Evolutionary conservation across 2,888 invertebrate genomes (phyloP).

Genomic region (Mythimna lalbum): DNA sequence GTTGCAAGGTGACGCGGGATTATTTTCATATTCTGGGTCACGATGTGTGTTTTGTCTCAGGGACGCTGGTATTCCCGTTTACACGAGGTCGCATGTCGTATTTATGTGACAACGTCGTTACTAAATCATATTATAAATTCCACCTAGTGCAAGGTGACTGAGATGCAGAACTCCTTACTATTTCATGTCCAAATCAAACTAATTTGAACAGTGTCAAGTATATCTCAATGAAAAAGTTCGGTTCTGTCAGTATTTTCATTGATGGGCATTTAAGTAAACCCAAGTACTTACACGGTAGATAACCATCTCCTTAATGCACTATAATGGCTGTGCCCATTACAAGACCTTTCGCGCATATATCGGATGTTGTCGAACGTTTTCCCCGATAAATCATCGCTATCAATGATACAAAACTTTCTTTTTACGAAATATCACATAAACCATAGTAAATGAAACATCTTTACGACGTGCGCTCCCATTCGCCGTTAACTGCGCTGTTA

Average conservation of each 20-base stretch:
- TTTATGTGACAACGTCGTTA: conserved; percentile 69
- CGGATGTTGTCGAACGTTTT: conserved; percentile 51
- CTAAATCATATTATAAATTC: conserved; percentile 59
- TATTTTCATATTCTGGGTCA: conserved; percentile 90
- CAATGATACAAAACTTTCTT: conserved; percentile 59
- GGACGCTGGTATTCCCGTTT: conserved; percentile 80
- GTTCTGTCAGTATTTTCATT: conserved; percentile 9
- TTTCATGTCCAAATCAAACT: conserved; percentile 1
- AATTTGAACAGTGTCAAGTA: conserved; percentile 9
- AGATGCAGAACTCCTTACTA: conserved; percentile 22
- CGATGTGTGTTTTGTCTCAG: conserved; percentile 84
- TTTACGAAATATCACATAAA: conserved; percentile 56
- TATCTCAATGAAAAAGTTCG: conserved; percentile 5
- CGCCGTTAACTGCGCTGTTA: conserved; percentile 69
- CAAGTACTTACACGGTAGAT: conserved; percentile 33
- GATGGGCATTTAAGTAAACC: conserved; percentile 23
- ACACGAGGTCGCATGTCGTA: conserved; percentile 69
- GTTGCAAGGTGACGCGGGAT: conserved; percentile 86
- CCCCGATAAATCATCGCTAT: conserved; percentile 47
- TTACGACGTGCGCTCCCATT: conserved; percentile 51
- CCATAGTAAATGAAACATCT: conserved; percentile 46
- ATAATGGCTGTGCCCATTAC: conserved; percentile 39
- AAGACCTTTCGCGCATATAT: conserved; percentile 40
- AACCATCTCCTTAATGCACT: conserved; percentile 42
- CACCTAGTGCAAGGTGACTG: conserved; percentile 45